Conservation (phyloP, 2,888 invertebrate genomes). For the Lasioglossum lativentre region DNA sequence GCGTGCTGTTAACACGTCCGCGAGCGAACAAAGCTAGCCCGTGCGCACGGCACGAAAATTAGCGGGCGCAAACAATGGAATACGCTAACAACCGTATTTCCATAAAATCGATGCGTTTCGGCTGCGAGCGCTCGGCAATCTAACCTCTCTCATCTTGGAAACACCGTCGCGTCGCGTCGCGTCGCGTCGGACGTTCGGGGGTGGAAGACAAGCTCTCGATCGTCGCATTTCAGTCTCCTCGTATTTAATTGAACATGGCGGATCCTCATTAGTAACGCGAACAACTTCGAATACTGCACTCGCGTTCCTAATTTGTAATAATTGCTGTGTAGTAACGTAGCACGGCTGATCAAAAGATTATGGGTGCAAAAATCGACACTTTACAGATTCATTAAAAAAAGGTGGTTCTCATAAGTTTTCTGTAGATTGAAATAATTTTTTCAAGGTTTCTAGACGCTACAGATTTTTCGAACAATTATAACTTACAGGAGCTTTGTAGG, state of each 20-base stretch:
- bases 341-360: no score
- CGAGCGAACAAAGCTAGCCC: constrained; percentile 34
- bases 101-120: constrained; percentile 33
- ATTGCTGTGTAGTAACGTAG: not conserved
- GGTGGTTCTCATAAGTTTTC: no score
- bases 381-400: no score
- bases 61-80: constrained; percentile 37
- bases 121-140: not conserved
- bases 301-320: not conserved
- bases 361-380: no score
- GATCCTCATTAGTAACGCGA: not conserved
- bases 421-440: no score
- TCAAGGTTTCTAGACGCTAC: no score
- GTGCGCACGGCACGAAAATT: constrained; percentile 46
- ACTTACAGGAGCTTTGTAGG: no score
- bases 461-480: not conserved
- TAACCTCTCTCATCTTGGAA: not conserved
- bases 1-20: constrained; percentile 32
- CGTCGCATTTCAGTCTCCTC: not conserved
- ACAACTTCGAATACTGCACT: not conserved
- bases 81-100: constrained; percentile 29
- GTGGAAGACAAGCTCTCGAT: not conserved
- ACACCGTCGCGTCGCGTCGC: not conserved
- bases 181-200: not conserved
- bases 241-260: not conserved